These are phyloP conservation scores for Celastrina argiolus DNA, from an alignment of 2,888 invertebrate genomes.

Conservation along the genomic window DNA sequence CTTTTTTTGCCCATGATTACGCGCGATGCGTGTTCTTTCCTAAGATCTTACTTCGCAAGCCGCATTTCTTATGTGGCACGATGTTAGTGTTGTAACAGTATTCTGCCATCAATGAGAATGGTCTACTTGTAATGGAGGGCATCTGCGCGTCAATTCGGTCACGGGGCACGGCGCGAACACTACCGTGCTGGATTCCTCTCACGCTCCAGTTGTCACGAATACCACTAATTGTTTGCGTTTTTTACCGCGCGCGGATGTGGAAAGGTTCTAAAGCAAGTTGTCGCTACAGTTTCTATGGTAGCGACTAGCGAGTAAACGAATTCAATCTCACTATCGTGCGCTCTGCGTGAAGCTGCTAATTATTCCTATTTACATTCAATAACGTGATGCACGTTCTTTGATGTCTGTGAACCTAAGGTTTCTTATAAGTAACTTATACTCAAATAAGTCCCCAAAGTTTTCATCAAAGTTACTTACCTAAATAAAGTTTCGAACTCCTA, in stretches of 20 bases:
- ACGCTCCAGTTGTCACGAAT: conserved; percentile 73
- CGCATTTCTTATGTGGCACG: conserved; percentile 1
- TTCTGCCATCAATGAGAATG: conserved; percentile 33
- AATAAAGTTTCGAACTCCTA: too few species aligned
- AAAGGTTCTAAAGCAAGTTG: conserved; percentile 32
- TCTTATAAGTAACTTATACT: not conserved
- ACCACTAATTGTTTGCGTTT: conserved; percentile 69
- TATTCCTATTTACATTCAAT: not conserved
- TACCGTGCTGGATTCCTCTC: conserved; percentile 70
- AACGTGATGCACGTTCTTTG: not conserved
- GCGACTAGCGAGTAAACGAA: not conserved
- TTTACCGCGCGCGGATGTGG: conserved; percentile 48
- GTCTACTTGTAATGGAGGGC: conserved; percentile 45
- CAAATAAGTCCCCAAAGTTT: not conserved
- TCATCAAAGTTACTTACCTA: too few species aligned
- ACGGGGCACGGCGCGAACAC: conserved; percentile 60
- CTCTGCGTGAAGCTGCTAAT: not conserved
- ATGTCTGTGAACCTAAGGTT: not conserved
- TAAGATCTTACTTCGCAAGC: not conserved
- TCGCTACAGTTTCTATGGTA: not conserved
- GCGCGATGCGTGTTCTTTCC: not conserved
- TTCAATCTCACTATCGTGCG: conserved; percentile 8
- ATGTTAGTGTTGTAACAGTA: conserved; percentile 10
- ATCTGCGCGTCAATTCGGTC: conserved; percentile 53
- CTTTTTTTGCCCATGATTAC: not conserved